Base-by-base conservation (phyloP, 2,113 vertebrate species). In the Corydoras sp. region DNA sequence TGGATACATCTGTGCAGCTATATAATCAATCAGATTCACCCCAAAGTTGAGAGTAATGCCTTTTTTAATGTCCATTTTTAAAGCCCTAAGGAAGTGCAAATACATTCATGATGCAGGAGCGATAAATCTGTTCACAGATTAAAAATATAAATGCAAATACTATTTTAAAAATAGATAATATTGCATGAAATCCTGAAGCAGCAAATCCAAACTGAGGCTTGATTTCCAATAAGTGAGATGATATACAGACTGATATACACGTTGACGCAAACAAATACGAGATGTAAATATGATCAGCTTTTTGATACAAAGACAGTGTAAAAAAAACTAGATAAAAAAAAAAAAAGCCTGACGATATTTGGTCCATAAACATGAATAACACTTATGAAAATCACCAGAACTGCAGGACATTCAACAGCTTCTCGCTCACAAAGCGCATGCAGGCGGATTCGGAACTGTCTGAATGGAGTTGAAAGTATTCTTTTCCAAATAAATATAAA, bases 361-460 rank as follows among this genome's bases (percentile, higher is more conserved):
- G 89, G 89, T 89, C 87, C 81, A 18, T 81, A 77, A 82, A 72
- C 60, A 70, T 79, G 72, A 82, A 77, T 80, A 81, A 83, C 75
- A 77, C 5, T 78, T 78, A 68, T 81, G 74, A 58, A 66, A 82
- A 76, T 78, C 83, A 68, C 68, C 82, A 65, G 80, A 85, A 79
- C 78, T 79, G 77, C 79, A 81, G 85, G 89, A 90, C 90, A 91
- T 90, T 89, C 89, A 88, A 79, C 85, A 88, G 86, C 83, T 85
- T 87, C 83, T 86, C 81, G 81, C 83, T 81, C 75, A 56, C 53
- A 31, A 85, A 87, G 87, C 85, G 80, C 90, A 89, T 90, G 89
- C 88, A 90, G 86, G 85, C 86, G 83, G 82, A 86, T 81, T 79
- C 77, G 67, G 59, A 77, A 65, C 77, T 74, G 53, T 35, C 15